A percentile compares a stretch with the other conserved stretches of the same genome.
Evolutionary conservation across 2,113 vertebrate genomes (phyloP).

Genomic region (Eudyptes chrysolophus): DNA sequence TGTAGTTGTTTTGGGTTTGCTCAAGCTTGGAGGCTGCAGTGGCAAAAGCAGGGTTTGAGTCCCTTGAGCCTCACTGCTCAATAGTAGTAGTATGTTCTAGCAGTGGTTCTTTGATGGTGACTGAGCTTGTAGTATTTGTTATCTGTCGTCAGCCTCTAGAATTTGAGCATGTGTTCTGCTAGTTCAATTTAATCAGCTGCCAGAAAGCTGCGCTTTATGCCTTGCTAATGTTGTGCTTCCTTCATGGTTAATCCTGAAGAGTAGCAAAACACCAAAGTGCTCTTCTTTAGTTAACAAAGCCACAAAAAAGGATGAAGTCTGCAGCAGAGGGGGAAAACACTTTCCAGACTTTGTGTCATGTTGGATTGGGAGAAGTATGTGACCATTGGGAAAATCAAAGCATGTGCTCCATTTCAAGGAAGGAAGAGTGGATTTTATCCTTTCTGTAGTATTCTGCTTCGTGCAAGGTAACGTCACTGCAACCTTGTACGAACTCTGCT

Average conservation of each 20-base stretch:
- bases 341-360: not conserved
- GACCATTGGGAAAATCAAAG: not conserved
- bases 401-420: not conserved
- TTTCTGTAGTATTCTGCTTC: not conserved
- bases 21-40: not conserved
- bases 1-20: not conserved
- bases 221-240: not conserved
- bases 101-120: not conserved
- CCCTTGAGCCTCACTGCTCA: not conserved
- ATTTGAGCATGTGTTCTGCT: not conserved
- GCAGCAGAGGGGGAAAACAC: not conserved
- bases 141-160: not conserved
- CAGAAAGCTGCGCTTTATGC: not conserved
- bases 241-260: not conserved
- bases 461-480: not conserved
- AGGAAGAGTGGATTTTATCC: not conserved
- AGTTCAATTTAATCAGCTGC: not conserved
- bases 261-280: not conserved
- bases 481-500: not conserved
- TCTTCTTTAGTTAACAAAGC: not conserved
- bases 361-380: not conserved
- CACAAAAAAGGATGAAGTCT: not conserved
- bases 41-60: not conserved
- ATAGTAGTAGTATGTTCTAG: not conserved
- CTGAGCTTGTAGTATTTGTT: not conserved